These are phyloP conservation scores for Nibea albiflora DNA, from an alignment of 2,113 vertebrate species.

Conservation along the genomic window DNA sequence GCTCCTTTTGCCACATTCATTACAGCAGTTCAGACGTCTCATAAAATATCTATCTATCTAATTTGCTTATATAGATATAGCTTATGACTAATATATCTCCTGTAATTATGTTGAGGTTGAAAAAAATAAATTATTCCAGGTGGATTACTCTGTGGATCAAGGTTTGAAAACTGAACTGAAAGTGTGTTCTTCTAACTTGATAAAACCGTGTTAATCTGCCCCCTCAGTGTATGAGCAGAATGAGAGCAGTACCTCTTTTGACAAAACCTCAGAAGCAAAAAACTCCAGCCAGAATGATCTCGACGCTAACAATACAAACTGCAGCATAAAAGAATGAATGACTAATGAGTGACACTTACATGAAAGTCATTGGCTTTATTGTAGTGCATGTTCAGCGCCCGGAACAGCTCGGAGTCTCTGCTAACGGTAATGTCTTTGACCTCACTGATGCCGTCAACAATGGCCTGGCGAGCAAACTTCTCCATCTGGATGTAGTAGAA, in stretches of 20 bases:
- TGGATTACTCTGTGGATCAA: neutral
- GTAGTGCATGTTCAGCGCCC: slow-evolving; percentile 93
- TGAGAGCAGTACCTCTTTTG: neutral
- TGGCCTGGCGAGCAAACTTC: slow-evolving; percentile 94
- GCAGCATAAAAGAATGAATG: slow-evolving; percentile 24
- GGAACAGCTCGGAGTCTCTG: slow-evolving; percentile 93
- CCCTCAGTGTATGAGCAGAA: neutral
- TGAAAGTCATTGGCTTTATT: slow-evolving; percentile 97
- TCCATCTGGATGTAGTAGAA: slow-evolving; percentile 99
- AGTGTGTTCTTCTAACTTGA: neutral
- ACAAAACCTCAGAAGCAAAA: neutral
- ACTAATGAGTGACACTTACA: slow-evolving; percentile 80
- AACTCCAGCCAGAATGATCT: neutral
- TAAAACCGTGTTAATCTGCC: neutral
- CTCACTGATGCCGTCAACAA: slow-evolving; percentile 87
- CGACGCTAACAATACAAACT: neutral
- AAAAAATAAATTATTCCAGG: neutral
- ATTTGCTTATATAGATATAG: neutral
- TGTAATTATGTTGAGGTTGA: neutral
- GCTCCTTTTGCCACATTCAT: too few relatives aligned
- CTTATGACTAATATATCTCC: neutral
- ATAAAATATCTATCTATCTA: too few relatives aligned
- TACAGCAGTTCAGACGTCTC: too few relatives aligned
- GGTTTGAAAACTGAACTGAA: neutral
- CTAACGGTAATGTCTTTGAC: slow-evolving; percentile 87